A percentile compares a stretch with the other conserved stretches of the same genome.
These are phyloP conservation scores for Phytoseiulus persimilis DNA, from an alignment of 2,888 invertebrate species.

Conservation along the genomic window DNA sequence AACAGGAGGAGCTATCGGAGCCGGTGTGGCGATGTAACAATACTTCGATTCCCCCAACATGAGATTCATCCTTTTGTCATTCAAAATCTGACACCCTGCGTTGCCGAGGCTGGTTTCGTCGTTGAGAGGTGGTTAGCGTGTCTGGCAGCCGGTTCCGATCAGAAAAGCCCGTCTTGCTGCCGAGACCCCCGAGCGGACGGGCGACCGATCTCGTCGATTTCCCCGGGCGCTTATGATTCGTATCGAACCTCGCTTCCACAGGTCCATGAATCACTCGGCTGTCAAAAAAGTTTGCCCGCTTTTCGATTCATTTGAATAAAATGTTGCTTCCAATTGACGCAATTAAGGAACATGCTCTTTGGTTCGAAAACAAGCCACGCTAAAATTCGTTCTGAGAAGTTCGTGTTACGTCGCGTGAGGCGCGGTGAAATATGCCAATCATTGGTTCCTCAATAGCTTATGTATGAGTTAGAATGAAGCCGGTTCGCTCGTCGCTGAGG, in stretches of 20 bases:
- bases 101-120: too few relatives aligned
- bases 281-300: not conserved
- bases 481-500: not conserved
- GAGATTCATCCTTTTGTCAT: too few relatives aligned
- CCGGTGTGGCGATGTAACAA: not conserved
- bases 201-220: not conserved
- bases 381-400: not conserved
- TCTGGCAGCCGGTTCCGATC: too few relatives aligned
- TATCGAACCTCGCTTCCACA: not conserved
- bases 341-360: not conserved
- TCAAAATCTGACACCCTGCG: not conserved
- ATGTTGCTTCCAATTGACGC: slow-evolving; percentile 33
- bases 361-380: not conserved
- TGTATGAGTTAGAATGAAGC: not conserved
- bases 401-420: not conserved
- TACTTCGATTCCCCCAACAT: not conserved
- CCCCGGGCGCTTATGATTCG: not conserved
- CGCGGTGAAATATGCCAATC: not conserved
- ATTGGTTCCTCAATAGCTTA: not conserved
- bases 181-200: not conserved
- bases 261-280: not conserved
- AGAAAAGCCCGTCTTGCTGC: too few relatives aligned
- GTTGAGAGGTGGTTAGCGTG: too few relatives aligned
- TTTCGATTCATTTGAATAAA: slow-evolving; percentile 37
- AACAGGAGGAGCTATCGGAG: not conserved